These are phyloP conservation scores for Coptodon rendalli DNA, from an alignment of 2,113 vertebrate genomes.

Conservation along the genomic window DNA sequence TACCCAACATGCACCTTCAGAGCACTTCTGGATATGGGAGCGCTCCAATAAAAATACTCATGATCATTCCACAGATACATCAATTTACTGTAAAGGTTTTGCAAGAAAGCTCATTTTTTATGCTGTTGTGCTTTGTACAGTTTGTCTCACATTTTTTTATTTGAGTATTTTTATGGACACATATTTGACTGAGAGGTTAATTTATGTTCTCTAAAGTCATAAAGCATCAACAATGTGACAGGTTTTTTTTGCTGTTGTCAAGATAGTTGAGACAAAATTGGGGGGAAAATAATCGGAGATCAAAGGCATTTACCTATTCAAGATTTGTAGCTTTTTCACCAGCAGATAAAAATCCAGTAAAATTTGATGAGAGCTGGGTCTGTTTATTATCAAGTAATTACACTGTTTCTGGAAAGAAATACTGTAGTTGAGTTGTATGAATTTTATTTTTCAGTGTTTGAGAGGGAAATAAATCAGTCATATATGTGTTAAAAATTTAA, in stretches of 20 bases:
- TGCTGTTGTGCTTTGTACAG: not conserved
- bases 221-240: not conserved
- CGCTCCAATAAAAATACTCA: not conserved
- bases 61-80: not conserved
- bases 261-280: not conserved
- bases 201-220: not conserved
- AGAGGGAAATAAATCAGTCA: not conserved
- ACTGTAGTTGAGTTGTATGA: not conserved
- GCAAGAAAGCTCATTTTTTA: not conserved
- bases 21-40: not conserved
- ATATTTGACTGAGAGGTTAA: not conserved
- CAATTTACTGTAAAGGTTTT: not conserved
- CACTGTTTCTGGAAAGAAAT: not conserved
- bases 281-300: accelerated
- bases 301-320: not conserved
- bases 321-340: not conserved
- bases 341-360: not conserved
- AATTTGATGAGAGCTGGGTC: not conserved
- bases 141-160: not conserved
- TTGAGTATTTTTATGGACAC: not conserved
- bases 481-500: not conserved
- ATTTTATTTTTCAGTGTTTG: not conserved
- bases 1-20: not conserved
- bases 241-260: not conserved
- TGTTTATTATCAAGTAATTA: not conserved